Evolutionary conservation across 2,797 vertebrate genomes (phyloP), one percentile per base, ranked within the genome.

Genomic region (Numenius phaeopus): DNA sequence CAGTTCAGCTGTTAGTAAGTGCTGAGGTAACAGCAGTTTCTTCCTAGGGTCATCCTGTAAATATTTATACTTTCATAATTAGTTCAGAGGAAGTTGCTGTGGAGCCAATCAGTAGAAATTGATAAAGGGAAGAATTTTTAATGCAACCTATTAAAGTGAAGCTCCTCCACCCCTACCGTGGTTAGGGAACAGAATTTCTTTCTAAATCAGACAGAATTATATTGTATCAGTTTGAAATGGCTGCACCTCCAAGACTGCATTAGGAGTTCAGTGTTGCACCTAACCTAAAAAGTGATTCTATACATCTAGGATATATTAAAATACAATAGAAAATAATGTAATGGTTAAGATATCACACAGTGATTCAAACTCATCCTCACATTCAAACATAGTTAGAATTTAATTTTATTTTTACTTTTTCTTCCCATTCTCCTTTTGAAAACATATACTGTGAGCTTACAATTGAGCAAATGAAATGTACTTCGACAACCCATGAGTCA

Each of bases 401-500:
- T 85, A 32, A 47, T 87, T 88, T 91, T 72, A 59, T 95, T 85
- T 95, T 94, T 83, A 85, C 47, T 11, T 64, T 89, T 75, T 69
- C 26, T 64, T 80, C 16, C 19, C 15, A 19, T 72, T 77, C 26
- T 70, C 9, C 44, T 82, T 79, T 62, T 57, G 26, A 79, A 82
- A 81, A 57, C 14, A 23, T 22, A 10, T 4, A 54, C 42, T 34
- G 8, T 52, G 78, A 70, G 22, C 27, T 92, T 87, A 59, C 15
- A 70, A 0, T 2, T 49, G 30, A 65, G 11, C 34, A 90, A 87
- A 55, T 42, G 8, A 83, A 82, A 57, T 20, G 9, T 4, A 3
- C 22, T 23, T 73, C 94, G 52, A 85, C 64, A 94, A 32, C 15
- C 3, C 2, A 2, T n/a, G 59, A 87, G 40, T 89, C 89, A 95